phyloP scores from a whole-genome alignment of 2,797 vertebrate genomes.

The Sebastes trivittatus region DNA sequence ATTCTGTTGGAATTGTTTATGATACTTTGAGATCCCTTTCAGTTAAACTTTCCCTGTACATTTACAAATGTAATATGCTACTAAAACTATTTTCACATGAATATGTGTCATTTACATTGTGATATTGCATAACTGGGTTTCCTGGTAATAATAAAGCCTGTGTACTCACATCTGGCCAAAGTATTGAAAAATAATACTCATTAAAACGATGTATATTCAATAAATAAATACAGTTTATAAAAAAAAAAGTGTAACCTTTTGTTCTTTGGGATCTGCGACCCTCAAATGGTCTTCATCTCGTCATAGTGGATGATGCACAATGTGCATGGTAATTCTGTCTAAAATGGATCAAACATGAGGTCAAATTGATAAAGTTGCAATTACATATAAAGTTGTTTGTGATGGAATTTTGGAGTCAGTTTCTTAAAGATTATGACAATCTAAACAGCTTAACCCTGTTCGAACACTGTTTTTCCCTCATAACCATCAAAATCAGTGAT shows the following conservation, averaged over 20 bases:
- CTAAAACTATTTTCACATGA: slow-evolving; percentile 12
- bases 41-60: slow-evolving; percentile 19
- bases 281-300: background rate
- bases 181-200: background rate
- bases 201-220: background rate
- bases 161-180: background rate
- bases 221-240: slow-evolving; percentile 38
- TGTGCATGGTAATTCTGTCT: background rate
- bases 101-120: background rate
- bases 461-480: background rate
- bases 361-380: background rate
- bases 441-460: background rate
- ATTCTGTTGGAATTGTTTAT: background rate
- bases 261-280: background rate
- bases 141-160: background rate
- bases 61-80: slow-evolving; percentile 17
- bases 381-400: background rate
- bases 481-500: background rate
- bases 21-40: background rate
- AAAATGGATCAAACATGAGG: background rate
- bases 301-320: background rate
- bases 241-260: background rate
- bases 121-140: background rate
- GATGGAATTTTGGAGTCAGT: background rate
- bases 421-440: background rate